These are phyloP conservation scores for Uloborus plumipes DNA, from an alignment of 2,888 invertebrate species.

Conservation along the genomic window DNA sequence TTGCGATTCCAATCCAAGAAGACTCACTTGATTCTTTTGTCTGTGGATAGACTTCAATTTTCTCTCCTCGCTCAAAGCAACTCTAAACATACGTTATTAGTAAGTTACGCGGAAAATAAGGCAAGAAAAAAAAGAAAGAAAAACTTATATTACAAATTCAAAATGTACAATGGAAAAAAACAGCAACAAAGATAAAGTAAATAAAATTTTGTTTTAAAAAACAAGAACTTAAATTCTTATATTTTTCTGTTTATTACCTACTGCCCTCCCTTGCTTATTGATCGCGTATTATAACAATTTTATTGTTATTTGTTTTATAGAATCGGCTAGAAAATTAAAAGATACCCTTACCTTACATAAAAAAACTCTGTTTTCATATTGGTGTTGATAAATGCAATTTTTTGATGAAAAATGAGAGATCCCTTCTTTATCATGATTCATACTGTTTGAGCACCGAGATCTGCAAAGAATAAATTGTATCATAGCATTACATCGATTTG, in stretches of 20 bases:
- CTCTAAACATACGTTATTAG: slow-evolving; percentile 68
- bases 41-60: slow-evolving; percentile 76
- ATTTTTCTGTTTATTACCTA: too few relatives aligned
- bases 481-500: background rate
- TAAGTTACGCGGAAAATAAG: background rate
- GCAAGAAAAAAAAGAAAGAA: background rate
- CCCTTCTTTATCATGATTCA: slow-evolving; percentile 71
- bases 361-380: slow-evolving; percentile 77
- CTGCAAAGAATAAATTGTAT: slow-evolving; percentile 64
- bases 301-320: background rate
- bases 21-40: slow-evolving; percentile 73
- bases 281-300: too few relatives aligned
- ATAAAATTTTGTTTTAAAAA: too few relatives aligned
- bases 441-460: slow-evolving; percentile 70
- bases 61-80: slow-evolving; percentile 77
- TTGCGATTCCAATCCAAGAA: slow-evolving; percentile 80
- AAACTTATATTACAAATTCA: too few relatives aligned
- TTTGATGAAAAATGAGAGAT: slow-evolving; percentile 69
- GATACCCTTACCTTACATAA: slow-evolving; percentile 70
- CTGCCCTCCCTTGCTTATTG: too few relatives aligned
- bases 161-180: too few relatives aligned
- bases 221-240: too few relatives aligned
- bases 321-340: background rate
- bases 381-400: slow-evolving; percentile 79
- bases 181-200: too few relatives aligned